Evolutionary conservation across 1,140 invertebrate species (phyloP), one percentile per base, ranked within the genome.

Genomic region (Meloidogyne floridensis): DNA sequence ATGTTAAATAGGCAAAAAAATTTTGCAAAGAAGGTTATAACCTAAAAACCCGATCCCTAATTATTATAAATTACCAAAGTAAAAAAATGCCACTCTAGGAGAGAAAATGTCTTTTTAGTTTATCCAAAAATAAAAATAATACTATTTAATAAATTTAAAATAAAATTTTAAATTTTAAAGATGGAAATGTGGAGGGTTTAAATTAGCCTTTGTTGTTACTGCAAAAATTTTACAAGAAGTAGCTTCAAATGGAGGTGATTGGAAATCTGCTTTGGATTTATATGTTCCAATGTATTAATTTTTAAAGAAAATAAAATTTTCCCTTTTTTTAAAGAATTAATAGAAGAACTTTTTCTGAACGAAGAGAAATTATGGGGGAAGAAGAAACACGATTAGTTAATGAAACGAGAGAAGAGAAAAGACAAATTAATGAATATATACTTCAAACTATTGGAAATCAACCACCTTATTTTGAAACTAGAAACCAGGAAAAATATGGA

Each of bases 201-300:
- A 42, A 42, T 13, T 77, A 43, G 32, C 75, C 7, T 77, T 56
- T 43, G 53, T 77, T 43, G 47, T 43, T 51, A 72, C 7, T n/a
- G 1, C 15, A 4, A 77, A 59, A 43, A 74, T 77, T 72, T 77
- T 77, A 42, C 11, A 18, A 51, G 75, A 77, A n/a, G 47, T 77
- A 3, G 56, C 75, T 5, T n/a, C 3, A 0, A 77, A 77, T 51
- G 75, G 75, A 6, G 47, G 75, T 5, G 56, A 77, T 71, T 77
- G 75, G 75, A 51, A 77, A 32, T 13, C 4, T 15, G 75, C 75
- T 56, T n/a, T 77, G 15, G 32, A 51, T n/a, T 56, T 5, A 59
- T 7, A 77, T 32, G 47, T 77, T 0, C 42, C 75, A 74, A 42
- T 43, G 75, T 77, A 18, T 32, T 32, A 10, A 13, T 77, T 73